A percentile compares a stretch with the other conserved stretches of the same genome.
Conservation (phyloP, 2,113 vertebrate genomes). For the Myrmecophaga tridactyla region DNA sequence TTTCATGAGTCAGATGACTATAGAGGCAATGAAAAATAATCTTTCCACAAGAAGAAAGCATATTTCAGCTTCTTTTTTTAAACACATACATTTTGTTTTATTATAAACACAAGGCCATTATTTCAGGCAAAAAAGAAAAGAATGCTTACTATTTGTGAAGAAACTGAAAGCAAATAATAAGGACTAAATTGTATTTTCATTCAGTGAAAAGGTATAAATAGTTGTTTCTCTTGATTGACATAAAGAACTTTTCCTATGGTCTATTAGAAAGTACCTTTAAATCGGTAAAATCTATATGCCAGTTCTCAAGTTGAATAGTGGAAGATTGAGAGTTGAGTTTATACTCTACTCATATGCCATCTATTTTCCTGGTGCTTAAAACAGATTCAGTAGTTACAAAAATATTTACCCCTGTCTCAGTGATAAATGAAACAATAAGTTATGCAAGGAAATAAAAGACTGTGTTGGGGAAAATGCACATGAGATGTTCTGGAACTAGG, state of each 20-base stretch:
- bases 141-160: constrained; percentile 60
- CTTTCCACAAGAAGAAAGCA: constrained; percentile 30
- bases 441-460: constrained; percentile 21
- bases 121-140: constrained; percentile 55
- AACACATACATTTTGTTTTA: constrained; percentile 63
- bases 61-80: constrained; percentile 47
- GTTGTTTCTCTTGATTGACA: constrained; percentile 54
- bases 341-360: neutral
- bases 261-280: constrained; percentile 65
- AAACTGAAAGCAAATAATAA: constrained; percentile 58
- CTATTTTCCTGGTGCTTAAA: neutral
- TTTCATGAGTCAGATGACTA: constrained; percentile 40
- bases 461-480: neutral
- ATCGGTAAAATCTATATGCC: constrained; percentile 47
- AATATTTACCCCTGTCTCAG: constrained; percentile 10
- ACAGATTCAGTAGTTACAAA: neutral
- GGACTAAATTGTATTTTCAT: constrained; percentile 43
- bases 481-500: neutral
- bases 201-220: constrained; percentile 50
- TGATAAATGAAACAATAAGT: constrained; percentile 37
- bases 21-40: constrained; percentile 39
- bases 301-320: constrained; percentile 47
- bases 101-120: constrained; percentile 57
- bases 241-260: constrained; percentile 33
- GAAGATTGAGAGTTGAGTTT: constrained; percentile 43